Evolutionary conservation across 2,113 vertebrate genomes (phyloP).

Genomic region (Caranx ignobilis): DNA sequence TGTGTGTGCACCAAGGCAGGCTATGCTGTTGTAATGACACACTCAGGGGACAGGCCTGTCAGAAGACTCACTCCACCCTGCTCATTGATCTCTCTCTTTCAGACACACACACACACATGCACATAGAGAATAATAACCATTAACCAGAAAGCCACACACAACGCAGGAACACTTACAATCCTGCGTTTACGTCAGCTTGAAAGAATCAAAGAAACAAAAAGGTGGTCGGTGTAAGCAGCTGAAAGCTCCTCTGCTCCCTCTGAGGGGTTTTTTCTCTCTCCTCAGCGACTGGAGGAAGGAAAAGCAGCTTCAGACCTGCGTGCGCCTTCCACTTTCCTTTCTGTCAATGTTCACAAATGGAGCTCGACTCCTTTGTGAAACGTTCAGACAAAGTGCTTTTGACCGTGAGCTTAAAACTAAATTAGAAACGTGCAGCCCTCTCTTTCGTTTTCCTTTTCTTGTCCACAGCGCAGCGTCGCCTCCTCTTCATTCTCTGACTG

Average conservation of each 20-base stretch:
- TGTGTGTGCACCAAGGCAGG: not conserved
- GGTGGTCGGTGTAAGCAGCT: not conserved
- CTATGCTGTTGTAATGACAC: conserved; percentile 46
- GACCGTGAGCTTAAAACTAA: not conserved
- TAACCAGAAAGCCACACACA: conserved; percentile 24
- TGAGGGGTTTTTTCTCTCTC: not conserved
- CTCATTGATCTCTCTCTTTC: conserved; percentile 21
- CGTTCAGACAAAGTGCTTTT: conserved; percentile 14
- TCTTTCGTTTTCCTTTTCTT: not conserved
- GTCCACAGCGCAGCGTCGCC: no score
- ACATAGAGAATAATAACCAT: conserved; percentile 8
- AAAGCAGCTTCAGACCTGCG: conserved; percentile 18
- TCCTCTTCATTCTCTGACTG: not conserved
- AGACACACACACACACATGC: conserved; percentile 3
- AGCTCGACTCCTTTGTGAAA: not conserved
- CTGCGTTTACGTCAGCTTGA: not conserved
- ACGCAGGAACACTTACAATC: not conserved
- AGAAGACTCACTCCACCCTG: conserved; percentile 40
- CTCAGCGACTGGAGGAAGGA: conserved; percentile 1
- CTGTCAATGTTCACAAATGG: conserved; percentile 2
- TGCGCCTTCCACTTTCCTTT: not conserved
- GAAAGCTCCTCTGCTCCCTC: not conserved
- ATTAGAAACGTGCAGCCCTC: not conserved
- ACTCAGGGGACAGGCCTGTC: conserved; percentile 44
- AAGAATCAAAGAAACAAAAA: conserved; percentile 7